Percentiles rank a stretch among this genome's conserved stretches.
These are phyloP conservation scores for Oreochromis niloticus DNA, from an alignment of 2,113 vertebrate species.

Conservation along the genomic window DNA sequence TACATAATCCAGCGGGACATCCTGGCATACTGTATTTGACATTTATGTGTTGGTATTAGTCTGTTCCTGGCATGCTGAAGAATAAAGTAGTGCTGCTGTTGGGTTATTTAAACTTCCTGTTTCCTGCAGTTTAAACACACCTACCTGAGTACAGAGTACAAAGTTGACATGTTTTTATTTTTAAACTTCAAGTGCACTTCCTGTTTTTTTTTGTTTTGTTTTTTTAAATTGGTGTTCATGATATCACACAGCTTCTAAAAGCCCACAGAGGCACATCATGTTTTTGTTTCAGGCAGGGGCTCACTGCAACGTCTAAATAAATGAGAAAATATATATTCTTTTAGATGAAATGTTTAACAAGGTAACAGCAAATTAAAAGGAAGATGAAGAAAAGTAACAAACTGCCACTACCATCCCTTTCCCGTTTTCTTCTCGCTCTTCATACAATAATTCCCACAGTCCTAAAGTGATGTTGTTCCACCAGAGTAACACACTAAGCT, in stretches of 20 bases:
- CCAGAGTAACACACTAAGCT: neutral
- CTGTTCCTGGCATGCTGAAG: neutral
- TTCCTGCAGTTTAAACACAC: neutral
- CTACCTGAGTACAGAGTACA: rapidly evolving
- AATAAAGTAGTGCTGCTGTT: neutral
- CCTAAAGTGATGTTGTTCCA: neutral
- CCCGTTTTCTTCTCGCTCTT: neutral
- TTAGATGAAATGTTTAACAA: neutral
- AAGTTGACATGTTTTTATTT: neutral
- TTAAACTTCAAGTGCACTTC: rapidly evolving
- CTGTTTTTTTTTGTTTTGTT: rapidly evolving
- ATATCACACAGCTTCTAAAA: neutral
- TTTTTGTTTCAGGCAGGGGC: neutral
- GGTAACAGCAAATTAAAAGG: neutral
- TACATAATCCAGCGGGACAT: neutral
- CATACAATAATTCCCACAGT: neutral
- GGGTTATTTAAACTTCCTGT: neutral
- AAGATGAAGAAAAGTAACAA: neutral
- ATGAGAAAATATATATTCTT: neutral
- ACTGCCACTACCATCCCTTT: neutral
- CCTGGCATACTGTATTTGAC: neutral
- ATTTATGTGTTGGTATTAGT: neutral
- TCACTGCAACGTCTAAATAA: neutral
- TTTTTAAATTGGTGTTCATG: rapidly evolving
- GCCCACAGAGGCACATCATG: neutral